Percentiles rank a stretch among this genome's conserved stretches.
Evolutionary conservation across 2,113 vertebrate species (phyloP).

Genomic region (Pampusana beccarii): DNA sequence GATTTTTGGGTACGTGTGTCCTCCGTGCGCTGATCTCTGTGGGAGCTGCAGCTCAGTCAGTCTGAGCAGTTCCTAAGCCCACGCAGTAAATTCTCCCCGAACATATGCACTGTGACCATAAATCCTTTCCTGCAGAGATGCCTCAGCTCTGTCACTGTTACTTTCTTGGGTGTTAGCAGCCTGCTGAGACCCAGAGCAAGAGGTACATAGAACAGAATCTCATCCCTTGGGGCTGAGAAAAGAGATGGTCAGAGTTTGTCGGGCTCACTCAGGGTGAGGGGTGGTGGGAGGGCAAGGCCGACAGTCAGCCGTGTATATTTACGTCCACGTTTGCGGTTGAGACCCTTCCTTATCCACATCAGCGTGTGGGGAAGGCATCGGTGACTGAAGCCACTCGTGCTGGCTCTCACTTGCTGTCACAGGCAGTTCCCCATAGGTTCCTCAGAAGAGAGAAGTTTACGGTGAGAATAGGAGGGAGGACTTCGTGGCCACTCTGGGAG

Average conservation of each 20-base stretch:
- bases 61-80: constrained; percentile 27
- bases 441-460: not conserved
- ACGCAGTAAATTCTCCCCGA: not conserved
- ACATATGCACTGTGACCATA: not conserved
- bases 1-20: not conserved
- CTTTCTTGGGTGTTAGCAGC: not conserved
- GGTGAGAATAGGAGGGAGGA: not conserved
- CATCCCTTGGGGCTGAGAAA: not conserved
- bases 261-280: not conserved
- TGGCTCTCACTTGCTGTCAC: not conserved
- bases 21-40: not conserved
- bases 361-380: fast-evolving
- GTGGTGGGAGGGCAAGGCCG: not conserved
- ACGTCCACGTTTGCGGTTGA: fast-evolving
- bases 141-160: not conserved
- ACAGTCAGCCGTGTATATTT: not conserved
- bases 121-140: not conserved
- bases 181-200: not conserved
- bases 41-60: constrained; percentile 8
- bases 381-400: not conserved
- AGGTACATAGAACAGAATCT: not conserved
- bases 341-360: not conserved
- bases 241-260: not conserved
- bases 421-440: not conserved
- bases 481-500: not conserved